These are phyloP conservation scores for Taenioides sp. DNA, from an alignment of 2,797 vertebrate genomes.

Conservation along the genomic window DNA sequence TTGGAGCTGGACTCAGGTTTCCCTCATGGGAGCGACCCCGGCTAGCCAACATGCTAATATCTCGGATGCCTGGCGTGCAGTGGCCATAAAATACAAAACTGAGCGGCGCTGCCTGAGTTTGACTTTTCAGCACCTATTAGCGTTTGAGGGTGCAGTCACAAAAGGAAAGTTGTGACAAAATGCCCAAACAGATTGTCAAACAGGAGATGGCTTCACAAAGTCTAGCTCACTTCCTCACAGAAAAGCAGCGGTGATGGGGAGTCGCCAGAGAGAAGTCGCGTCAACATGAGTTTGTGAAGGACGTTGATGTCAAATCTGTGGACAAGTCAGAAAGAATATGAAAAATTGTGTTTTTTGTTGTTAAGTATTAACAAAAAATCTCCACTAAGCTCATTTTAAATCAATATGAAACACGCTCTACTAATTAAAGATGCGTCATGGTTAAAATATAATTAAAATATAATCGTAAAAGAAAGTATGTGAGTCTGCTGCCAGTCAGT, in stretches of 20 bases:
- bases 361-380: no score
- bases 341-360: slow-evolving; percentile 16
- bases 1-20: slow-evolving; percentile 66
- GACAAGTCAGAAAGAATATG: slow-evolving; percentile 15
- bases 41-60: slow-evolving; percentile 75
- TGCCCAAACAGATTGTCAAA: slow-evolving; percentile 68
- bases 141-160: slow-evolving; percentile 51
- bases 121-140: slow-evolving; percentile 74
- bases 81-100: slow-evolving; percentile 54
- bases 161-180: slow-evolving; percentile 69
- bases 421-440: no score
- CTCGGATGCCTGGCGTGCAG: slow-evolving; percentile 44
- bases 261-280: slow-evolving; percentile 49
- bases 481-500: no score
- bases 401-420: no score
- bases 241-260: slow-evolving; percentile 44
- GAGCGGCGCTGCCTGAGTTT: slow-evolving; percentile 43
- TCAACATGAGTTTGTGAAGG: slow-evolving; percentile 40
- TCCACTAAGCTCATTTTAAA: no score
- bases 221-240: slow-evolving; percentile 41
- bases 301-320: slow-evolving; percentile 47
- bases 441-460: no score
- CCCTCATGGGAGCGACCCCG: slow-evolving; percentile 60
- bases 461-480: no score
- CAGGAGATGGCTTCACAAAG: slow-evolving; percentile 38